These are phyloP conservation scores for Dreissena rostriformis DNA, from an alignment of 1,140 invertebrate species.

Conservation along the genomic window DNA sequence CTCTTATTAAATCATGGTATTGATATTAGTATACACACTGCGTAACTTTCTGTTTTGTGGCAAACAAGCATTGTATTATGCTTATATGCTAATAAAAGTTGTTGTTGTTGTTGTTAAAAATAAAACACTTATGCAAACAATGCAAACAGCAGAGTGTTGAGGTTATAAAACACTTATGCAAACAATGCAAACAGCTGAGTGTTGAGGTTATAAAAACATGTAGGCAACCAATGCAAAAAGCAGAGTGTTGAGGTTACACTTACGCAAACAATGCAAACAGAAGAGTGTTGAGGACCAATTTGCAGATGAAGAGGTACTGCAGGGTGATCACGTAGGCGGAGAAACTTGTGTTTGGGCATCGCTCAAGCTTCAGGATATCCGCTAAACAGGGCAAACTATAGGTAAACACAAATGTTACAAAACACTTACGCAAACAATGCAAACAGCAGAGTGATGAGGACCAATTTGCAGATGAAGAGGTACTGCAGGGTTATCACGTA, in stretches of 20 bases:
- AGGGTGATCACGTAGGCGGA: conserved; percentile 80
- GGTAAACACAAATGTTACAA: no score
- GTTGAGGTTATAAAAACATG: conserved; percentile 81
- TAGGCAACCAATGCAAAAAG: conserved; percentile 79
- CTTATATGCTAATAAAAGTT: no score
- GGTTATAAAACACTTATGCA: conserved; percentile 77
- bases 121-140: no score
- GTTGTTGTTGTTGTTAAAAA: no score
- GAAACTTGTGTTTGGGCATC: conserved; percentile 79
- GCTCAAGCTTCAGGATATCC: conserved; percentile 45
- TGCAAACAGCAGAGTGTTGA: no score
- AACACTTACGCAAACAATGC: conserved; percentile 81
- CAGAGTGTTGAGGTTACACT: conserved; percentile 78
- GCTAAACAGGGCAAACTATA: not conserved
- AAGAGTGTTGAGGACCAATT: conserved; percentile 81
- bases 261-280: conserved; percentile 82
- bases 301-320: conserved; percentile 81
- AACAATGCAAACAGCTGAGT: conserved; percentile 82
- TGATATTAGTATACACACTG: no score
- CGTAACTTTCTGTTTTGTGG: no score
- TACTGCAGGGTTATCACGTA: conserved; percentile 82
- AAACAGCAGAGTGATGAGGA: conserved; percentile 81
- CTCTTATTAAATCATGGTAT: no score
- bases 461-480: conserved; percentile 81
- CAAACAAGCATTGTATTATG: no score